These are phyloP conservation scores for Sylvietta virens DNA, from an alignment of 2,113 vertebrate species.

Conservation along the genomic window DNA sequence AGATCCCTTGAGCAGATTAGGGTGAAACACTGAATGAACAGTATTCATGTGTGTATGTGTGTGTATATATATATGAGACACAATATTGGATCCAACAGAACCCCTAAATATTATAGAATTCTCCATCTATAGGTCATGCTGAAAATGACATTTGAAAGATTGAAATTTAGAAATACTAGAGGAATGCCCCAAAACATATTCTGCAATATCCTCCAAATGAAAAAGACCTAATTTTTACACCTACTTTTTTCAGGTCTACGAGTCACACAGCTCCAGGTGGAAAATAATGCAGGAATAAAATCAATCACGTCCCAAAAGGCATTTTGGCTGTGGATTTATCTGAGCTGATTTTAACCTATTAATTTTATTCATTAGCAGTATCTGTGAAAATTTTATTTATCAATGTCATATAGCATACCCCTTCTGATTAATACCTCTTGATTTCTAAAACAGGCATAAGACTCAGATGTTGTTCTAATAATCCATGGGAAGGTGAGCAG, in stretches of 20 bases:
- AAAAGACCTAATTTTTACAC: background rate
- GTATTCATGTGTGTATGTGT: background rate
- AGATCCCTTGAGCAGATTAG: background rate
- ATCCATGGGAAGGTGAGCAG: background rate
- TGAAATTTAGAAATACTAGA: background rate
- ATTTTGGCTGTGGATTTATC: background rate
- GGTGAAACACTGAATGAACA: background rate
- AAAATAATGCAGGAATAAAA: background rate
- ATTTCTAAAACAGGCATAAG: background rate
- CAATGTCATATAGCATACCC: rapidly evolving
- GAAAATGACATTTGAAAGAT: background rate
- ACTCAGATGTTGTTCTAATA: background rate
- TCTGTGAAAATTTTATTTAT: background rate
- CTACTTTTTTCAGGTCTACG: background rate
- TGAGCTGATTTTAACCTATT: background rate
- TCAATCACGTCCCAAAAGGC: background rate
- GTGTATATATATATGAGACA: background rate
- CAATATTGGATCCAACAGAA: background rate
- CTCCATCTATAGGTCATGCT: background rate
- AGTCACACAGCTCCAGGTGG: background rate
- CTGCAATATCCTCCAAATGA: background rate
- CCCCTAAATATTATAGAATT: background rate
- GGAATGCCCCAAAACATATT: background rate
- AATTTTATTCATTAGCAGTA: background rate
- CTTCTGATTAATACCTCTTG: background rate